phyloP scores from a whole-genome alignment of 1,140 invertebrate genomes.

The Magallana ariakensis region DNA sequence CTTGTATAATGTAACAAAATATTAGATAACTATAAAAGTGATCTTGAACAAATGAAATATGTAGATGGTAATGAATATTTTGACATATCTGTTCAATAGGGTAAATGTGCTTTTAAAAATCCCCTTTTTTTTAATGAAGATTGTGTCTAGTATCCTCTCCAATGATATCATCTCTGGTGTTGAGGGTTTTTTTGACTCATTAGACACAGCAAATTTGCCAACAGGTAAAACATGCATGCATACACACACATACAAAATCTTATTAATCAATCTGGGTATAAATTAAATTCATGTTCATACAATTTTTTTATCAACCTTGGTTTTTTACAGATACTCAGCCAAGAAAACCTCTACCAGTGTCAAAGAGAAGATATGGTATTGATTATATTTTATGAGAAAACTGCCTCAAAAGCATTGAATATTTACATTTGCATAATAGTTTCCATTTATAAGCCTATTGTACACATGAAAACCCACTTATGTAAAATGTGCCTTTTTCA shows the following conservation, averaged over 20 bases:
- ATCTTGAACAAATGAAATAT: too few relatives aligned
- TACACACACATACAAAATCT: not conserved
- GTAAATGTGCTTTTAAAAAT: not conserved
- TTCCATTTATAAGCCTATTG: not conserved
- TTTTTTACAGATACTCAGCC: not conserved
- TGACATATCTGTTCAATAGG: too few relatives aligned
- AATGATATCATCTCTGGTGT: not conserved
- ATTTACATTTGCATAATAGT: not conserved
- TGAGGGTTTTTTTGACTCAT: not conserved
- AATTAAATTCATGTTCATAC: not conserved
- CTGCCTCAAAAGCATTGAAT: not conserved
- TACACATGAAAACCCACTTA: too few relatives aligned
- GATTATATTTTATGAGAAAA: not conserved
- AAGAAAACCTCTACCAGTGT: not conserved
- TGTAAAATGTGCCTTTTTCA: too few relatives aligned
- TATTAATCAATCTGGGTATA: not conserved
- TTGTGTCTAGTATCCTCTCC: not conserved
- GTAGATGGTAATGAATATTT: too few relatives aligned
- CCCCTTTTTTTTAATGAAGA: not conserved
- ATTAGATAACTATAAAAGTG: too few relatives aligned
- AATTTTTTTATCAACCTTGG: not conserved
- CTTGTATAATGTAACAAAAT: too few relatives aligned
- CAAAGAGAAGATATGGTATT: conserved; percentile 13
- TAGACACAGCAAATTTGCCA: not conserved
- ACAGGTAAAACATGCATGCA: conserved; percentile 6